Conservation (phyloP, 2,888 invertebrate species). For the Endomychus coccineus region DNA sequence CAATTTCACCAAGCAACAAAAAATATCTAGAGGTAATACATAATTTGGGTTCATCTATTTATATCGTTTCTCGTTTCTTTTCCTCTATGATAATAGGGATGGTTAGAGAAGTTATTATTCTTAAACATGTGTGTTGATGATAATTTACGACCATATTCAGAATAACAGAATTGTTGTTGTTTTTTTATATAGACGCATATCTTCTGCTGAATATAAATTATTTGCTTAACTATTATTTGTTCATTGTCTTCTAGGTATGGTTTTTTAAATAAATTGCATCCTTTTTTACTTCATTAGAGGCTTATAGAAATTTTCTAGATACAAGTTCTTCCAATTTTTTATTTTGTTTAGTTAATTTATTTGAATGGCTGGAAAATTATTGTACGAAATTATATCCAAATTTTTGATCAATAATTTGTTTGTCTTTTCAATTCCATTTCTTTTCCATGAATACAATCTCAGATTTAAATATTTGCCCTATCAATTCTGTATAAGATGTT, state of each 20-base stretch:
- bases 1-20: conserved; percentile 39
- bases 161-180: too few relatives aligned
- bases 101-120: too few relatives aligned
- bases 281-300: background rate
- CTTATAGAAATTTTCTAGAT: background rate
- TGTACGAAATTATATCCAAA: background rate
- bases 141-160: too few relatives aligned
- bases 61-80: background rate
- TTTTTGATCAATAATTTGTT: background rate
- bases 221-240: too few relatives aligned
- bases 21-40: conserved; percentile 40
- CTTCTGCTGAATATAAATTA: too few relatives aligned
- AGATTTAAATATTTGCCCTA: background rate
- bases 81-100: background rate
- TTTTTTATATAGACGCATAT: too few relatives aligned
- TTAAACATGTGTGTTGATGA: too few relatives aligned
- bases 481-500: conserved; percentile 2
- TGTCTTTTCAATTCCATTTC: background rate
- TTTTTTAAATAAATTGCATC: background rate
- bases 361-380: too few relatives aligned
- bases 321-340: too few relatives aligned
- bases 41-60: conserved; percentile 1
- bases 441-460: background rate
- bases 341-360: too few relatives aligned
- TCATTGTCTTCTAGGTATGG: too few relatives aligned